Percentiles rank a stretch among this genome's conserved stretches.
Evolutionary conservation across 2,888 invertebrate species (phyloP).

Genomic region (Luffia ferchaultella): DNA sequence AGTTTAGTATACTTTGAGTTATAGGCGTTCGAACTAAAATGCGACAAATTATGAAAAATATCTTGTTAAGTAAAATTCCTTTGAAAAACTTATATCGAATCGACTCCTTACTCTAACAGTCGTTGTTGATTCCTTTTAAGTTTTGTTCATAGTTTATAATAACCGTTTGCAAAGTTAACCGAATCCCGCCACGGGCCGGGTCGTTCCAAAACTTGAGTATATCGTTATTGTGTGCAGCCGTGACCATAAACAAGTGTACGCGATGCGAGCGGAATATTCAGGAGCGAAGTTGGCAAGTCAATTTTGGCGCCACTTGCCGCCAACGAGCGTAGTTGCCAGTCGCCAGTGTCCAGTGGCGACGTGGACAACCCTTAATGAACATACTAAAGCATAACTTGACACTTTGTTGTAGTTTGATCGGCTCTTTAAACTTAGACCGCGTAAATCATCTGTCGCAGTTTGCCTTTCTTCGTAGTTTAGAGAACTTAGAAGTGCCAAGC

Average conservation of each 20-base stretch:
- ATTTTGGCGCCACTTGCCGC: conserved; percentile 51
- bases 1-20: too few relatives aligned
- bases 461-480: too few relatives aligned
- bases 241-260: conserved; percentile 48
- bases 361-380: conserved; percentile 60
- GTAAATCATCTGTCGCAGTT: too few relatives aligned
- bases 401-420: conserved; percentile 37
- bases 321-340: conserved; percentile 42
- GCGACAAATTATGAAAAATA: too few relatives aligned
- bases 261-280: conserved; percentile 51
- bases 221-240: conserved; percentile 25
- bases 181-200: neutral
- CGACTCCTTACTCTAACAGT: too few relatives aligned
- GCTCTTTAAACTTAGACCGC: neutral
- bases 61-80: too few relatives aligned
- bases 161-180: neutral
- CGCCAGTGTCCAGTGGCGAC: conserved; percentile 31
- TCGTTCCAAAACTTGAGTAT: conserved; percentile 17
- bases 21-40: too few relatives aligned
- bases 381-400: conserved; percentile 39
- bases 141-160: too few relatives aligned
- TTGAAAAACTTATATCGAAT: too few relatives aligned
- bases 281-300: conserved; percentile 50
- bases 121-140: too few relatives aligned
- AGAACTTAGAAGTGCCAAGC: too few relatives aligned